Evolutionary conservation across 2,113 vertebrate species (phyloP), one percentile per base, ranked within the genome.

Genomic region (Anolis sagrei): DNA sequence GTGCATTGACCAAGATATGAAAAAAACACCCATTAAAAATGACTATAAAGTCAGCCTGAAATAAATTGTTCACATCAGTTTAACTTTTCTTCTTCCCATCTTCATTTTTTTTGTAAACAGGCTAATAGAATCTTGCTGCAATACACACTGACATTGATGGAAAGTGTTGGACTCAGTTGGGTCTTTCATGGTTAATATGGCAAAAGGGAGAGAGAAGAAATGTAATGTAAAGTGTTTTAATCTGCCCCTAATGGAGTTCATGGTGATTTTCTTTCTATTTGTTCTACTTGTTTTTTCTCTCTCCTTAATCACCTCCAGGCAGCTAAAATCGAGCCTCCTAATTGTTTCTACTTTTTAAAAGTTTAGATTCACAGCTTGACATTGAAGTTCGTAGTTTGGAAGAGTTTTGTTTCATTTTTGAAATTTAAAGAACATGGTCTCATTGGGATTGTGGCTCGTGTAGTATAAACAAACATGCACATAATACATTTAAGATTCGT

Each of bases 201-300:
- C 29, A 49, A 76, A 83, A 78, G n/a, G 1, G 0, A 79, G 64
- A 49, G 73, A 86, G 11, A 72, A 23, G 77, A 87, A 82, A 36
- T 74, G 27, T 21, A 88, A 87, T 82, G 49, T 90, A 91, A 78
- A 51, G 70, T 0, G 66, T 93, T 93, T 78, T 73, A 85, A 83
- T 93, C 49, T 85, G 1, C 36, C 69, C 27, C 51, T 89, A 84
- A 48, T 79, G 27, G 73, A 32, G 18, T 68, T 89, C 51, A 54
- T 72, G 49, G 36, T 76, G 10, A 76, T 83, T 93, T 91, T 93
- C 83, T 91, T 92, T 44, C 88, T 78, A 81, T 89, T 94, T 94
- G 16, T 78, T 91, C 29, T 79, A 79, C 39, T 80, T 86, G 51
- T 87, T 87, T 92, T 83, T 76, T 58, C 66, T 70, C 36, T 1